phyloP scores from a whole-genome alignment of 1,140 invertebrate species.

The Vanessa tameamea region DNA sequence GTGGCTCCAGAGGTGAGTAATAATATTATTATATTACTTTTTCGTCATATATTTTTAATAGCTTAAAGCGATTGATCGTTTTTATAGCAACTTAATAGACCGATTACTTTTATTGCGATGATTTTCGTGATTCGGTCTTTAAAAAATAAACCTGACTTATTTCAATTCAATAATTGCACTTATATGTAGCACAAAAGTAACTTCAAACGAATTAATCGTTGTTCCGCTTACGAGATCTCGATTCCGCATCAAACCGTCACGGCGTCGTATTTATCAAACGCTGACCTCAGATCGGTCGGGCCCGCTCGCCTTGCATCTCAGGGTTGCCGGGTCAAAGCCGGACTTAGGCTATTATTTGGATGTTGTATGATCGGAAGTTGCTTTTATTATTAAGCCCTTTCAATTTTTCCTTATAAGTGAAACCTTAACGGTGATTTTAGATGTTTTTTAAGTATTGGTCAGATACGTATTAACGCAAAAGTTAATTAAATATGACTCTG shows the following conservation, averaged over 20 bases:
- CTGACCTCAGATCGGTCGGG: constrained; percentile 21
- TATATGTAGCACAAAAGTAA: constrained; percentile 5
- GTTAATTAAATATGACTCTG: too few species aligned
- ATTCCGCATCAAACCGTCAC: constrained; percentile 13
- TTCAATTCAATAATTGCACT: constrained; percentile 2
- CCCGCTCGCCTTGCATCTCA: constrained; percentile 22
- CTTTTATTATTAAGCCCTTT: constrained; percentile 2
- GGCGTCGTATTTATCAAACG: constrained; percentile 34
- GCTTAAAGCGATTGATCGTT: neutral
- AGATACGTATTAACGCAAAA: too few species aligned
- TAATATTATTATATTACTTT: neutral
- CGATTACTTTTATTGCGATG: neutral
- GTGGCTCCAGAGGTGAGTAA: constrained; percentile 56
- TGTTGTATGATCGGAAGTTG: constrained; percentile 6
- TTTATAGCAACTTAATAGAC: neutral
- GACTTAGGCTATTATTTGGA: constrained; percentile 12
- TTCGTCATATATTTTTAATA: neutral
- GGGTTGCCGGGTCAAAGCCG: constrained; percentile 27
- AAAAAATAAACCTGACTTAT: constrained; percentile 1
- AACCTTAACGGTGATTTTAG: too few species aligned
- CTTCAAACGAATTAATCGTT: constrained; percentile 13
- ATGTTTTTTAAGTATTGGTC: too few species aligned
- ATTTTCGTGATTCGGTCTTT: constrained; percentile 9
- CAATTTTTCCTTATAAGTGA: neutral
- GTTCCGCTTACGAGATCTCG: constrained; percentile 11